A percentile compares a stretch with the other conserved stretches of the same genome.
Evolutionary conservation across 2,888 invertebrate genomes (phyloP).

Genomic region (Pterostichus madidus): DNA sequence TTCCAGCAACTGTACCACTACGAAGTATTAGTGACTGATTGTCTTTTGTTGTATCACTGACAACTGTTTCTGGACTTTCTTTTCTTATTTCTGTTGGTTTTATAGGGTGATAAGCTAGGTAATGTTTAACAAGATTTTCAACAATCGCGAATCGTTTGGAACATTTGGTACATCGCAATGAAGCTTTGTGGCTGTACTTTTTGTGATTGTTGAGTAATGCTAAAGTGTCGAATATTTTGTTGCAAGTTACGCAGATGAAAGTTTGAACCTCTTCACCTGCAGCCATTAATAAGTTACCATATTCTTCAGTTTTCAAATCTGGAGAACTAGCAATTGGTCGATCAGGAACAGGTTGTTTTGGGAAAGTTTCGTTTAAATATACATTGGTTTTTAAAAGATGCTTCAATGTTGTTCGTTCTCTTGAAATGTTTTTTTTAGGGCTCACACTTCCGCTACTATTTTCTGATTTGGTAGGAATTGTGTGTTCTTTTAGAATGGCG

Average conservation of each 20-base stretch:
- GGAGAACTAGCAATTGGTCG: background rate
- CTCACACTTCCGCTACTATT: background rate
- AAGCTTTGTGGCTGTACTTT: conserved; percentile 40
- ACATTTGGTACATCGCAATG: conserved; percentile 51
- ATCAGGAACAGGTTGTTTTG: background rate
- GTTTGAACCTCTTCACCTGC: conserved; percentile 21
- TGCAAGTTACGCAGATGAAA: conserved; percentile 63
- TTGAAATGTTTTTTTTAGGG: background rate
- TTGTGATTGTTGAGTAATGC: conserved; percentile 23
- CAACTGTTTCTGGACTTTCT: too few species aligned
- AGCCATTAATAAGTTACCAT: conserved; percentile 19
- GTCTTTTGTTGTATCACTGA: background rate
- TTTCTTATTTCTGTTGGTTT: background rate
- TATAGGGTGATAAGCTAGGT: conserved; percentile 22
- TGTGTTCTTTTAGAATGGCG: background rate
- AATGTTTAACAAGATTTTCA: conserved; percentile 54
- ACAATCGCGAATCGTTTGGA: conserved; percentile 50
- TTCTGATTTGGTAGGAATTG: background rate
- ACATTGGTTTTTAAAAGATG: conserved; percentile 7
- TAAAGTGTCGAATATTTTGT: conserved; percentile 55
- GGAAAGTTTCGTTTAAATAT: conserved; percentile 3
- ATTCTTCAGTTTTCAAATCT: background rate
- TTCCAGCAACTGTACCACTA: conserved; percentile 34
- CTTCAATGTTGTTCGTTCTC: background rate
- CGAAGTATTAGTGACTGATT: too few species aligned